These are phyloP conservation scores for Nothocercus julius DNA, from an alignment of 2,113 vertebrate species.

Conservation along the genomic window DNA sequence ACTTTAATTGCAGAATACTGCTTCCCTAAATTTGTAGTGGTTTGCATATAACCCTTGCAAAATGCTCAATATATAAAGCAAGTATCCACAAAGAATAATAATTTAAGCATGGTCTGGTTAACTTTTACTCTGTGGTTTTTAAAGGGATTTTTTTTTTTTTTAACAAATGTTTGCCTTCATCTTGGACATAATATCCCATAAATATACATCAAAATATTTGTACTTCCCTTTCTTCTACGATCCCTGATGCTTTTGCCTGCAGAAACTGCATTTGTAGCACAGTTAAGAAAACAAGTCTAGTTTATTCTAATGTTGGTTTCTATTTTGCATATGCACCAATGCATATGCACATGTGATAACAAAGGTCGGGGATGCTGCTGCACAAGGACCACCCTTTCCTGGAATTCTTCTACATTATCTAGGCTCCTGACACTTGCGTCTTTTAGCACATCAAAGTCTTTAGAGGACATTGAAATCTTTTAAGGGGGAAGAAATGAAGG, in stretches of 20 bases:
- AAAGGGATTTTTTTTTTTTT: neutral
- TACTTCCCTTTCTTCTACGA: neutral
- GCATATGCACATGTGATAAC: neutral
- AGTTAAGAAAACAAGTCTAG: neutral
- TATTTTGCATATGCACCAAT: neutral
- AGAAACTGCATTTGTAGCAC: neutral
- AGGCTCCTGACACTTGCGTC: neutral
- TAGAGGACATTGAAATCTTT: neutral
- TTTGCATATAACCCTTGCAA: neutral
- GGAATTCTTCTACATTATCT: neutral
- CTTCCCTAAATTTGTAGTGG: neutral
- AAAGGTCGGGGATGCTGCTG: neutral
- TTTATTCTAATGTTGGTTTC: neutral
- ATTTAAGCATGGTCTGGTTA: neutral
- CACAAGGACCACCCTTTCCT: neutral
- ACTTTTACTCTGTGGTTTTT: neutral
- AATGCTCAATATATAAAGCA: neutral
- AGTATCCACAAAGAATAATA: neutral
- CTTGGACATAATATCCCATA: neutral
- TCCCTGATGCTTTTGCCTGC: neutral
- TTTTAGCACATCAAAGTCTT: neutral
- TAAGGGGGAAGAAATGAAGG: neutral
- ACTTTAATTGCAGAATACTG: neutral
- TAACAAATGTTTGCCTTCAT: neutral
- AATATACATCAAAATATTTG: neutral